Evolutionary conservation across 2,797 vertebrate species (phyloP).

Genomic region (Macrochelys suwanniensis): DNA sequence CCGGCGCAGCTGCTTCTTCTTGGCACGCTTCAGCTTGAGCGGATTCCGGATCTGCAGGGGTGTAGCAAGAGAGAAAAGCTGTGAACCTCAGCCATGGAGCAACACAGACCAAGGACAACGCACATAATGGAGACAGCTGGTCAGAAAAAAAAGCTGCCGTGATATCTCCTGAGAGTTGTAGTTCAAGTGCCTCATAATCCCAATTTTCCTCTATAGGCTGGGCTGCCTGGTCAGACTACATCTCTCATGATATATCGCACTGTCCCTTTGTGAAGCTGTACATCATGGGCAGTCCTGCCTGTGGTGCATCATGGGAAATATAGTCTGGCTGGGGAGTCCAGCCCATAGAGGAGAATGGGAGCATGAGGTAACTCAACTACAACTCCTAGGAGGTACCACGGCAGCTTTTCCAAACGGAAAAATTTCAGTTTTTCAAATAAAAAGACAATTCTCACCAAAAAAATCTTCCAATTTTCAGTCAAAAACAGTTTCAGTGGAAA

Average conservation of each 20-base stretch:
- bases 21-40: conserved; percentile 92
- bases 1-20: conserved; percentile 92
- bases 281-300: background rate
- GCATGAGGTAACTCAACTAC: background rate
- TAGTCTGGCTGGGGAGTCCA: background rate
- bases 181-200: background rate
- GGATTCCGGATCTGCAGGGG: conserved; percentile 91
- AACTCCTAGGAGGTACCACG: background rate
- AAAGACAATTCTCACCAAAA: background rate
- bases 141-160: background rate
- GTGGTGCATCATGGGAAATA: background rate
- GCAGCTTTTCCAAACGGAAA: background rate
- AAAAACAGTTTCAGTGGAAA: background rate
- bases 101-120: background rate
- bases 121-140: background rate
- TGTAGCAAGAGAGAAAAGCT: fast-evolving
- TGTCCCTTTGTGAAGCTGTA: background rate
- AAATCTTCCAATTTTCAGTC: background rate
- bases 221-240: background rate
- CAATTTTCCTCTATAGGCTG: background rate
- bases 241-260: background rate
- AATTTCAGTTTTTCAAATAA: background rate
- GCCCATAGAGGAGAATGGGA: background rate
- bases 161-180: background rate
- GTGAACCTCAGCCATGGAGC: background rate